Base-by-base conservation (phyloP, 1,140 invertebrate species). In the Gyrodactylus bullatarudis region DNA sequence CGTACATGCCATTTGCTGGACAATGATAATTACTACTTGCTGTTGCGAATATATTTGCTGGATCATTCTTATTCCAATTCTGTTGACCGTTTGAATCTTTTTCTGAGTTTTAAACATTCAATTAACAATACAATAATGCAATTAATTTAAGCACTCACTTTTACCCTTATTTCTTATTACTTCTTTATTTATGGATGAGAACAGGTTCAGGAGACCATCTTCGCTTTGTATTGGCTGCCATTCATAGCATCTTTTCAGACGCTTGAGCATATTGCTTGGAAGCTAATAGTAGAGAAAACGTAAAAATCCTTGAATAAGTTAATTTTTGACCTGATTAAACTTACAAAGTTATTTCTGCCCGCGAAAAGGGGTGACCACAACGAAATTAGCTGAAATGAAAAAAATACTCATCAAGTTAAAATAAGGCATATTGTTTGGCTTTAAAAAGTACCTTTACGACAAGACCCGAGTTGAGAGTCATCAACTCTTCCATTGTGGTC, bases 191-290 rank as follows among this genome's bases (percentile, higher is more conserved):
- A 54, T 54, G 34, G 8, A 54, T n/a, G n/a, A 16, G n/a, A 16
- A 16, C 34, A 54, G 34, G 34, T n/a, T 54, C 34, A 54, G 8
- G 34, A 54, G 34, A 54, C 34, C 8, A 54, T 54, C 77, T 26
- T 76, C 79, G 69, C 78, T 79, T 73, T 77, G 77, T 2, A 79
- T 79, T 78, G 83, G 82, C 72, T 80, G 78, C 78, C 83, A 87
- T 79, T 90, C 89, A 69, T 89, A 84, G 76, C 89, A 91, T 73
- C 86, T 86, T 78, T 92, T 89, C 69, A 96, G 80, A n/a, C 92
- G 85, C 72, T 91, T 85, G 77, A 89, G 85, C 72, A 96, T 81
- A 79, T 95, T 89, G 0, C 87, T 87, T 1, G 92, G 90, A 75
- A 95, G 83, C 87, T 94, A 79, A 20, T 72, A 73, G 23, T 74